Conservation (phyloP, 2,888 invertebrate species). For the Protula sp. region DNA sequence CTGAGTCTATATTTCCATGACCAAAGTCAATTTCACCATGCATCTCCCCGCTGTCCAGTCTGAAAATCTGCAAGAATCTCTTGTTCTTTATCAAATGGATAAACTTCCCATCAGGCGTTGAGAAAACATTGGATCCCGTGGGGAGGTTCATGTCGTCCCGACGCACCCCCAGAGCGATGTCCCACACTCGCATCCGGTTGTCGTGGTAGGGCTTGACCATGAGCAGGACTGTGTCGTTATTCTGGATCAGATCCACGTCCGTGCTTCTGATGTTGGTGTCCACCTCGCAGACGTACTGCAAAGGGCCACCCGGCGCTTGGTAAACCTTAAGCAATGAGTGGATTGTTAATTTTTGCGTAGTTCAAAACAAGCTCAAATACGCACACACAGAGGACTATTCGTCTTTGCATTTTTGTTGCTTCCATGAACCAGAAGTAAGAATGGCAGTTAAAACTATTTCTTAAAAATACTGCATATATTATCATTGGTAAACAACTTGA, state of each 20-base stretch:
- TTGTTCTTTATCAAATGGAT: slow-evolving; percentile 36
- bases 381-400: too few species aligned
- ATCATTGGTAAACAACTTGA: too few species aligned
- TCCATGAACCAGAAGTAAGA: too few species aligned
- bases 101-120: slow-evolving; percentile 33
- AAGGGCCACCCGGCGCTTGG: slow-evolving; percentile 44
- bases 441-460: too few species aligned
- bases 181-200: slow-evolving; percentile 34
- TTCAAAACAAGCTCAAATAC: too few species aligned
- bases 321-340: too few species aligned
- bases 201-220: slow-evolving; percentile 35
- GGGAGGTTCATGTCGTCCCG: slow-evolving; percentile 36
- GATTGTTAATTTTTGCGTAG: too few species aligned
- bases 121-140: slow-evolving; percentile 28
- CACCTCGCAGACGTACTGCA: slow-evolving; percentile 41
- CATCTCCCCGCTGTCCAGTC: slow-evolving; percentile 34
- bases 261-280: slow-evolving; percentile 23
- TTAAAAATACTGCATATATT: too few species aligned
- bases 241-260: slow-evolving; percentile 38
- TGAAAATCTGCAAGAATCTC: slow-evolving; percentile 28
- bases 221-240: slow-evolving; percentile 34
- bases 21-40: slow-evolving; percentile 31
- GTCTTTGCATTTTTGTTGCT: too few species aligned
- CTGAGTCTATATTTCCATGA: slow-evolving; percentile 4
- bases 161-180: slow-evolving; percentile 36